Evolutionary conservation across 2,113 vertebrate species (phyloP).

Genomic region (Phoxinus phoxinus): DNA sequence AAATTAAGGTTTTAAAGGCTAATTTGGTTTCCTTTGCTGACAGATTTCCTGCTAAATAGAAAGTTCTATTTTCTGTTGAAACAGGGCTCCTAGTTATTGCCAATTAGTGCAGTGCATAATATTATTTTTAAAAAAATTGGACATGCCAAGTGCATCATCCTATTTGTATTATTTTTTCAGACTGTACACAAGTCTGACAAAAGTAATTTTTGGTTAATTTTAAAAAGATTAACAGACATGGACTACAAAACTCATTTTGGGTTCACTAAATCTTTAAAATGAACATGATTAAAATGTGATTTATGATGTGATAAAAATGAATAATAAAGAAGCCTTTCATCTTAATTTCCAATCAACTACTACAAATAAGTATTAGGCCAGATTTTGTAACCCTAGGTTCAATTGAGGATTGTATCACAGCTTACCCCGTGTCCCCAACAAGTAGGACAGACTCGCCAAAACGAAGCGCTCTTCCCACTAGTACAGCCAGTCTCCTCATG

Average conservation of each 20-base stretch:
- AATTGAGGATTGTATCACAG: not conserved
- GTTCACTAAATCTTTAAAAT: no score
- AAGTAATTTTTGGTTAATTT: not conserved
- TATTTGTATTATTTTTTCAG: no score
- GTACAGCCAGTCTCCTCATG: slow-evolving; percentile 86
- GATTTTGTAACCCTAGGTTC: not conserved
- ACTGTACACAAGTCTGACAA: not conserved
- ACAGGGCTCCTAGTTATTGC: not conserved
- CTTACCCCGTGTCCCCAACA: slow-evolving; percentile 95
- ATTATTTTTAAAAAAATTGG: no score
- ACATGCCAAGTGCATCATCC: no score
- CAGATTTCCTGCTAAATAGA: not conserved
- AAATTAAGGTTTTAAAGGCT: not conserved
- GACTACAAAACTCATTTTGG: no score
- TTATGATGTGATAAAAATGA: no score
- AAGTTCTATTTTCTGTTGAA: not conserved
- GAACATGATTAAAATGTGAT: no score
- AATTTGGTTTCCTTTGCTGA: not conserved
- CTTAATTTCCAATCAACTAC: no score
- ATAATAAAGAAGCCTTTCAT: no score
- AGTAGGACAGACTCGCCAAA: slow-evolving; percentile 93
- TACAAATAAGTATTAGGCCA: not conserved
- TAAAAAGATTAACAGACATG: not conserved
- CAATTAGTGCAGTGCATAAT: no score
- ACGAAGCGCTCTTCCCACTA: slow-evolving; percentile 88